A percentile compares a stretch with the other conserved stretches of the same genome.
Conservation (phyloP, 2,113 vertebrate genomes). For the Embiotoca jacksoni region DNA sequence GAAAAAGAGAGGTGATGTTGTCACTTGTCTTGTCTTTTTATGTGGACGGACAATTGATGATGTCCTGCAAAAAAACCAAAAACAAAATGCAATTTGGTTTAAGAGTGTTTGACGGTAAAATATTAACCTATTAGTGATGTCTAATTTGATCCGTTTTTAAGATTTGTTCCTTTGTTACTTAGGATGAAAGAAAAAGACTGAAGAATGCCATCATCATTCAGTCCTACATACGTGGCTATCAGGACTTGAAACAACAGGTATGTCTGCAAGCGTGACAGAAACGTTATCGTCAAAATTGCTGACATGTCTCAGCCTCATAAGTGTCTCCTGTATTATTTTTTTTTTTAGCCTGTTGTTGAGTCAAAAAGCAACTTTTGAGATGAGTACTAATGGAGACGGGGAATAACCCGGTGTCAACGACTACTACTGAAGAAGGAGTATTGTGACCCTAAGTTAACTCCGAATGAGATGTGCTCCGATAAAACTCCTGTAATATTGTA, state of each 20-base stretch:
- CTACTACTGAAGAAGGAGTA: background rate
- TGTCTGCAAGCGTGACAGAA: constrained; percentile 28
- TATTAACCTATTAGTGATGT: background rate
- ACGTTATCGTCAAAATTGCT: background rate
- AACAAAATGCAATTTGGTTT: background rate
- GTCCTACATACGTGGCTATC: constrained; percentile 95
- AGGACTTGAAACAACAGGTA: constrained; percentile 95
- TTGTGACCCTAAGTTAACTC: background rate
- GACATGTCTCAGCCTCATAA: background rate
- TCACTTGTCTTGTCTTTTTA: background rate
- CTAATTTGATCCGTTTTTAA: background rate
- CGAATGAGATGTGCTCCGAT: background rate
- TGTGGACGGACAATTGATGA: background rate
- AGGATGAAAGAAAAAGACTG: constrained; percentile 96
- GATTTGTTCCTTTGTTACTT: background rate
- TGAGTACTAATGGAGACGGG: background rate
- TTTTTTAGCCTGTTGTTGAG: background rate
- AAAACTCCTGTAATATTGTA: too few relatives aligned
- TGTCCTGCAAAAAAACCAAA: background rate
- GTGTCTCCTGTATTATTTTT: too few relatives aligned
- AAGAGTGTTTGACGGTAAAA: too few relatives aligned
- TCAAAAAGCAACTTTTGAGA: background rate
- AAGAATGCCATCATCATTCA: constrained; percentile 98
- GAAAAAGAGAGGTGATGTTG: constrained; percentile 93
- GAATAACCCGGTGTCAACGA: too few relatives aligned